Evolutionary conservation across 2,888 invertebrate species (phyloP).

Genomic region (Agriopis aurantiaria): DNA sequence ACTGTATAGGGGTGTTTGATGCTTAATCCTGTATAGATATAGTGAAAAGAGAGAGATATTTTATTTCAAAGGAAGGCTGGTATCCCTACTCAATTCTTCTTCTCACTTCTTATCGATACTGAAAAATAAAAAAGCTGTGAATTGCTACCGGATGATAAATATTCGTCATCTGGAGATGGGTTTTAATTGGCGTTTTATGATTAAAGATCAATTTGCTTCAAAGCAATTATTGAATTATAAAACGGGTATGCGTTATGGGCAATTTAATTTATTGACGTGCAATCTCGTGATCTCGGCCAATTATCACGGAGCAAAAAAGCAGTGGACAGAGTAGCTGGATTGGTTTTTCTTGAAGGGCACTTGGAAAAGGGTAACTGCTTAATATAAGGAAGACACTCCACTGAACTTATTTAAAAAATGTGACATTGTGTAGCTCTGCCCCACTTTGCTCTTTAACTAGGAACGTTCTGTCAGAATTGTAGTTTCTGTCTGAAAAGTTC

Average conservation of each 20-base stretch:
- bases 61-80: no score
- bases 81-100: no score
- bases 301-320: conserved; percentile 20
- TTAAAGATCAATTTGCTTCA: neutral
- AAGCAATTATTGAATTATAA: conserved; percentile 15
- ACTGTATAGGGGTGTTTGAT: no score
- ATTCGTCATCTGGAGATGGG: neutral
- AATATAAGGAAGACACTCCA: neutral
- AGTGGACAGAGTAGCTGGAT: conserved; percentile 9
- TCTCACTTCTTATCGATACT: no score
- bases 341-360: conserved; percentile 2
- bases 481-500: no score
- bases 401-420: neutral
- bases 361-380: neutral
- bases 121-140: neutral
- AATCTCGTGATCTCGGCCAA: conserved; percentile 21
- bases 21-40: no score
- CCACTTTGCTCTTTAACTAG: no score
- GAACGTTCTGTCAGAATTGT: no score
- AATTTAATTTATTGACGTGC: conserved; percentile 31
- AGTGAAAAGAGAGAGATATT: no score
- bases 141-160: neutral
- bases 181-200: conserved; percentile 2
- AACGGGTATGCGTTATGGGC: conserved; percentile 13
- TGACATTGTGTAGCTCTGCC: neutral